A percentile compares a stretch with the other conserved stretches of the same genome.
Conservation (phyloP, 2,888 invertebrate species). For the Agrotis clavis region DNA sequence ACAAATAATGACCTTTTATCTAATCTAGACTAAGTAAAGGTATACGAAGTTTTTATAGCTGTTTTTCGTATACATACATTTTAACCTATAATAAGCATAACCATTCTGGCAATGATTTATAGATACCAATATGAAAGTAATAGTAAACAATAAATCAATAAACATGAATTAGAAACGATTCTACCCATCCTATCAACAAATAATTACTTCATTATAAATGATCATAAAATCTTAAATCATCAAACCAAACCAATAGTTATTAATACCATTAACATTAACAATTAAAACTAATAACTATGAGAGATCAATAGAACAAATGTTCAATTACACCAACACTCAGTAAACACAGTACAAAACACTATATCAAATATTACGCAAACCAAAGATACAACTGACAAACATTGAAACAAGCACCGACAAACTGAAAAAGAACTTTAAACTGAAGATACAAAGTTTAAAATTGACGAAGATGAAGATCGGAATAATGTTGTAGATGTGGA, state of each 20-base stretch:
- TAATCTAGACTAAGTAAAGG: not conserved
- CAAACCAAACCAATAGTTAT: not conserved
- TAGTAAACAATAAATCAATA: not conserved
- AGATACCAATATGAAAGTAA: not conserved
- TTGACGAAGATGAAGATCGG: constrained; percentile 53
- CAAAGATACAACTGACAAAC: constrained; percentile 70
- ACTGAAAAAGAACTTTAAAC: constrained; percentile 67
- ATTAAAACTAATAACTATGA: constrained; percentile 26
- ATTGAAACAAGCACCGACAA: constrained; percentile 47
- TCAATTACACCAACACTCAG: constrained; percentile 71
- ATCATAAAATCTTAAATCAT: not conserved
- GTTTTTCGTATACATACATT: no score
- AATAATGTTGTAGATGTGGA: constrained; percentile 75
- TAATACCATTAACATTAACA: constrained; percentile 8
- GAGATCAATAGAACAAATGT: constrained; percentile 61
- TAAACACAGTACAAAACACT: constrained; percentile 72
- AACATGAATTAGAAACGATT: not conserved
- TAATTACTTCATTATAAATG: not conserved
- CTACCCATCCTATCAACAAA: not conserved
- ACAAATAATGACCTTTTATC: not conserved
- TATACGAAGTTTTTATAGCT: no score
- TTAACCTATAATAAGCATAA: no score
- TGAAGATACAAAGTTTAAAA: constrained; percentile 63
- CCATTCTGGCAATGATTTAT: no score
- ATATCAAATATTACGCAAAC: constrained; percentile 81